Base-by-base conservation (phyloP, 2,888 invertebrate species). In the Euzetes globulus region DNA sequence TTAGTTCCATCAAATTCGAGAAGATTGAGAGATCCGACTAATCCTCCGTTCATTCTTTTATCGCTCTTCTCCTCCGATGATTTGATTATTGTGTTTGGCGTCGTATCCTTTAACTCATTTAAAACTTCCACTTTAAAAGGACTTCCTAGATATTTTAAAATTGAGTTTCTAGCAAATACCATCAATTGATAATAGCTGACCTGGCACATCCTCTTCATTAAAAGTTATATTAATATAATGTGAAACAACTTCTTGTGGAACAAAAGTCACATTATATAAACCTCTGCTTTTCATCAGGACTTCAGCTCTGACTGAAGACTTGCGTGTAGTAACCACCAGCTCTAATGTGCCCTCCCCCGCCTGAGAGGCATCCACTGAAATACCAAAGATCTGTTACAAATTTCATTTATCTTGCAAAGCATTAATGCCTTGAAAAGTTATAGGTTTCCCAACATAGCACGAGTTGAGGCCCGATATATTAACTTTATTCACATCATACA, bases 321-420 rank as follows among this genome's bases (percentile, higher is more conserved):
- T 91, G 78, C 89, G 88, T 0, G 94, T 94, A 70, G 93, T 93
- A 0, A 95, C 94, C 0, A 94, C 94, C 19, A 95, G 85, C 81
- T 94, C 94, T 4, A 94, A 84, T 0, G 93, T 94, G 1, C 96
- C 96, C 82, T 94, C 93, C 0, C 96, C 96, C 1, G 96, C 95
- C 80, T 93, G 91, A 0, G 93, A 92, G 0, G 95, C 94, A 84
- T 96, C 95, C 47, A 96, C 95, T 79, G 72, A 65, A 74, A 17
- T 71, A 47, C 15, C 17, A 19, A 76, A 65, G 15, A 73, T n/a
- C n/a, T n/a, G n/a, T n/a, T n/a, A n/a, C n/a, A n/a, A n/a, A n/a
- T n/a, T n/a, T n/a, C n/a, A n/a, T n/a, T n/a, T n/a, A n/a, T n/a
- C n/a, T n/a, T n/a, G n/a, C n/a, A n/a, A n/a, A n/a, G n/a, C n/a